Evolutionary conservation across 2,113 vertebrate species (phyloP).

Genomic region (Marcusenius ussheri): DNA sequence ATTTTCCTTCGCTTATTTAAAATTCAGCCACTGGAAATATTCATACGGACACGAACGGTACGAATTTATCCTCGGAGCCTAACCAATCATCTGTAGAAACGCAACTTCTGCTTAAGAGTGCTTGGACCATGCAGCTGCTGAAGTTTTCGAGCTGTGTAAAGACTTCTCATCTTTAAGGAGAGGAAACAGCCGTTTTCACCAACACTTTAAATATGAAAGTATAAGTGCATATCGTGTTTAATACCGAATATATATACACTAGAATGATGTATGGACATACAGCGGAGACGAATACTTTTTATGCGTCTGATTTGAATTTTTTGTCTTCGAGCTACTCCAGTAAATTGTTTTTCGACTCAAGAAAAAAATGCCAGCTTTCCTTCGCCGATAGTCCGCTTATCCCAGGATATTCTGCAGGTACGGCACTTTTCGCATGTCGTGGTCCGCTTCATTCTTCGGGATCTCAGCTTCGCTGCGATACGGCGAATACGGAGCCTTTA

Average conservation of each 20-base stretch:
- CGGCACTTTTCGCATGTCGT: slow-evolving; percentile 69
- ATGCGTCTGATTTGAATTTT: slow-evolving; percentile 86
- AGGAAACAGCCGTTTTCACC: slow-evolving; percentile 24
- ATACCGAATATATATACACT: slow-evolving; percentile 19
- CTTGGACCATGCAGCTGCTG: slow-evolving; percentile 33
- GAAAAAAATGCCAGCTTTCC: slow-evolving; percentile 90
- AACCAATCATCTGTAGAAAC: slow-evolving; percentile 58
- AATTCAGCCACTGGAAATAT: not conserved
- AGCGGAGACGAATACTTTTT: slow-evolving; percentile 85
- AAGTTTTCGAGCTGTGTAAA: slow-evolving; percentile 52
- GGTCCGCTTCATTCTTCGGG: slow-evolving; percentile 49
- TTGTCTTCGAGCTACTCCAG: slow-evolving; percentile 87
- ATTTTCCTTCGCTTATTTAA: not conserved
- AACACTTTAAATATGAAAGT: slow-evolving; percentile 11
- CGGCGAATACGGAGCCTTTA: slow-evolving; percentile 39
- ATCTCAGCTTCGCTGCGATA: slow-evolving; percentile 64
- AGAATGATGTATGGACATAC: slow-evolving; percentile 71
- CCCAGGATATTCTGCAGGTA: slow-evolving; percentile 65
- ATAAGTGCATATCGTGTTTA: slow-evolving; percentile 19
- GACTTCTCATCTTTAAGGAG: slow-evolving; percentile 42
- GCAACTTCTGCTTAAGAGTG: slow-evolving; percentile 48
- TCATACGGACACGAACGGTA: not conserved
- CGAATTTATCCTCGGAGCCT: slow-evolving; percentile 38
- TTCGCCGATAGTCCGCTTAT: slow-evolving; percentile 81
- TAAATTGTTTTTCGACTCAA: slow-evolving; percentile 78